Conservation (phyloP, 2,888 invertebrate genomes). For the Seladonia tumulorum region DNA sequence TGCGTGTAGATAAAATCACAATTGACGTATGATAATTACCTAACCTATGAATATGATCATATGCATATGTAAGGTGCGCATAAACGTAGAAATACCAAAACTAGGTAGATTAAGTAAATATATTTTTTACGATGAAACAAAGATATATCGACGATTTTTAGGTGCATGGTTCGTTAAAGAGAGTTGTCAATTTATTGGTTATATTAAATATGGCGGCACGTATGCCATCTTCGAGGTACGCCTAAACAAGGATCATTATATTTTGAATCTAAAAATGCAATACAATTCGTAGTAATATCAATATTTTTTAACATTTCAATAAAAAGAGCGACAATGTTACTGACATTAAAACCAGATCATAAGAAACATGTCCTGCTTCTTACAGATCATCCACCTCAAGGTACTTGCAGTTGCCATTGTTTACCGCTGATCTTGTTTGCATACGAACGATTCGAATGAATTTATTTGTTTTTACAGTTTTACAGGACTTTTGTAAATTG, state of each 20-base stretch:
- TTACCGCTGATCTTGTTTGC: slow-evolving; percentile 79
- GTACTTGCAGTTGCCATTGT: slow-evolving; percentile 76
- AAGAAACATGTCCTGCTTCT: slow-evolving; percentile 86
- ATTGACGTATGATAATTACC: background rate
- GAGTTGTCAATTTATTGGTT: slow-evolving; percentile 2
- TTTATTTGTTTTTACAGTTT: slow-evolving; percentile 84
- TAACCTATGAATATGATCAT: slow-evolving; percentile 21
- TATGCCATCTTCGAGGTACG: background rate
- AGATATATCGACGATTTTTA: background rate
- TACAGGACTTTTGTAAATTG: slow-evolving; percentile 90
- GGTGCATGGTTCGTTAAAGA: background rate
- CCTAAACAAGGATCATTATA: background rate
- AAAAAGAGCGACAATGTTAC: slow-evolving; percentile 65
- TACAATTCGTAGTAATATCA: background rate
- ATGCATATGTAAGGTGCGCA: background rate
- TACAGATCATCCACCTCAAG: slow-evolving; percentile 85
- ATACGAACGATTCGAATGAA: slow-evolving; percentile 22
- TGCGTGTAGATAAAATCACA: background rate
- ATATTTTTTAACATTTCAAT: background rate
- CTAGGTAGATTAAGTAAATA: background rate
- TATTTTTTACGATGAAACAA: background rate
- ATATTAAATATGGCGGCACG: slow-evolving; percentile 34
- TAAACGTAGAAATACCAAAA: background rate
- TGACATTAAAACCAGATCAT: slow-evolving; percentile 85
- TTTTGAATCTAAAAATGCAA: slow-evolving; percentile 1